Evolutionary conservation across 2,888 invertebrate species (phyloP), one percentile per base, ranked within the genome.

Genomic region (Clusia tigrina): DNA sequence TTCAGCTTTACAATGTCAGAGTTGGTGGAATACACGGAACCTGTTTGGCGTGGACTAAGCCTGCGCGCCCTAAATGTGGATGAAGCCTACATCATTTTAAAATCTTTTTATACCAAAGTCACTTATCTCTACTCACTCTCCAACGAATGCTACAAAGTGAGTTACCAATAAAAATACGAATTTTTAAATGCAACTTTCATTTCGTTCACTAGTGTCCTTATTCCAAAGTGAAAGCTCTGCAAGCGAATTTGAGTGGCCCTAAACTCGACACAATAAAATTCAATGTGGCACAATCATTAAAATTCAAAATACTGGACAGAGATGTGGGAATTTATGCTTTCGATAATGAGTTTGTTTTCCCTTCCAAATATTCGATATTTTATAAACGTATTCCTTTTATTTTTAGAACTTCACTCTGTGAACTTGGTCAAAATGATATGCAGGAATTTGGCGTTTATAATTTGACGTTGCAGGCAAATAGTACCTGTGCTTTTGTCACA

Each of bases 361-460:
- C n/a, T 22, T 23, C 24, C 22, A 22, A 48, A 20, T 20, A 48
- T 48, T 48, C 22, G 20, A 32, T 32, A n/a, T n/a, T 32, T 32
- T 20, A n/a, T 42, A 15, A n/a, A 22, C 22, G 18, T 12, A 24
- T 52, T n/a, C n/a, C n/a, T n/a, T n/a, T n/a, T 24, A 51, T 55
- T 20, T 32, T 12, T 81, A 90, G 90, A 60, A 84, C 86, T 12
- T 74, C 89, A 46, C 69, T 89, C 56, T 91, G 91, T 54, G 68
- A 69, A n/a, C 60, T 77, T 22, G 65, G 69, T 20, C 74, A 72
- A 56, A 70, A 52, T 26, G 54, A 86, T 62, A 78, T 91, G 70
- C 89, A 89, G 1, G 88, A 92, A 83, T 91, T 91, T 74, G 92
- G 92, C 2, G 88, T 91, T 59, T 93, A 92, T 78, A 86, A 88